phyloP scores from a whole-genome alignment of 2,888 invertebrate genomes.

The Cephus spinipes region DNA sequence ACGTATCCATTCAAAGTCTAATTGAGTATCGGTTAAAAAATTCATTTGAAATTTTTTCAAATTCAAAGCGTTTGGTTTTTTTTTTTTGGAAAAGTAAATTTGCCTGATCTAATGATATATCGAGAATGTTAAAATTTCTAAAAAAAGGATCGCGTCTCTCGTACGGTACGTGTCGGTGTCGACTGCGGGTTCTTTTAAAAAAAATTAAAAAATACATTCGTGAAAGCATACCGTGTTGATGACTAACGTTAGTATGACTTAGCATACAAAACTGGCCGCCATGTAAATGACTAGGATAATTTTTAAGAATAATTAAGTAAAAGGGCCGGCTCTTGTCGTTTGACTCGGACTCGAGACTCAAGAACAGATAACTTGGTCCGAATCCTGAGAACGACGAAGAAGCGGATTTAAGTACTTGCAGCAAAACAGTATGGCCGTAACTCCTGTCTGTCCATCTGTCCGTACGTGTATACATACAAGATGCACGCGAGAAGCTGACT shows the following conservation, averaged over 20 bases:
- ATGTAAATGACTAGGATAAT: background rate
- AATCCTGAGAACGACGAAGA: conserved; percentile 18
- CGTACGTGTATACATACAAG: conserved; percentile 17
- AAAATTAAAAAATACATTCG: background rate
- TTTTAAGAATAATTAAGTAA: background rate
- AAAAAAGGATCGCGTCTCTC: background rate
- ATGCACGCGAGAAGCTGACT: conserved; percentile 19
- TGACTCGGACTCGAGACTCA: background rate
- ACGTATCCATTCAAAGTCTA: background rate
- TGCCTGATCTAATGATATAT: background rate
- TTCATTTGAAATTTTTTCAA: background rate
- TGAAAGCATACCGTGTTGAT: background rate
- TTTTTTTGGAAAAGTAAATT: background rate
- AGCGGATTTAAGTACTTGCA: conserved; percentile 47
- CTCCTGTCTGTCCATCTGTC: conserved; percentile 39
- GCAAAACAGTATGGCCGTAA: conserved; percentile 54
- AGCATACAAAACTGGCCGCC: background rate
- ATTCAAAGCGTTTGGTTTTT: background rate
- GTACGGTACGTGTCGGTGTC: background rate
- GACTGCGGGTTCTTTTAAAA: background rate
- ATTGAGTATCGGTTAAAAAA: background rate
- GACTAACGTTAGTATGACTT: background rate
- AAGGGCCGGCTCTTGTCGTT: background rate
- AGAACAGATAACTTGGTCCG: background rate
- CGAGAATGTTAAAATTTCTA: background rate